A percentile compares a stretch with the other conserved stretches of the same genome.
Conservation (phyloP, 2,888 invertebrate genomes). For the Uropetala carovei region DNA sequence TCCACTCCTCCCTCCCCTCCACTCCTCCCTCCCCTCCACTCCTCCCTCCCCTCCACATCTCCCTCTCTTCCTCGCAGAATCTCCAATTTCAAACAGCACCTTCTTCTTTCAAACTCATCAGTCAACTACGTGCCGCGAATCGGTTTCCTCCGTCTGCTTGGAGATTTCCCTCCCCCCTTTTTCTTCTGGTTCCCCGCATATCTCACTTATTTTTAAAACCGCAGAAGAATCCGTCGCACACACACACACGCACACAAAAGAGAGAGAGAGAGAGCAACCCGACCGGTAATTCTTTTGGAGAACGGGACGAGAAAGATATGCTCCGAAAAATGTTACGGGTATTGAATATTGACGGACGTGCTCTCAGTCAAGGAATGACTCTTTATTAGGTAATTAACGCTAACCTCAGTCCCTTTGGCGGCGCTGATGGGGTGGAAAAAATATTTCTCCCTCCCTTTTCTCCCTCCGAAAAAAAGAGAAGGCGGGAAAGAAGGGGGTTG, state of each 20-base stretch:
- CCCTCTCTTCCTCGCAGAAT: neutral
- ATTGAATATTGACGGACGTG: neutral
- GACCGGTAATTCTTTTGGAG: neutral
- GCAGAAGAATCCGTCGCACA: neutral
- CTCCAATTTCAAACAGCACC: constrained; percentile 25
- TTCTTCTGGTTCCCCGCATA: neutral
- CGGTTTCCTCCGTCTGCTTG: neutral
- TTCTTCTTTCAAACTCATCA: constrained; percentile 15
- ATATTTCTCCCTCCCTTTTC: neutral
- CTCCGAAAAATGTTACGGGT: neutral
- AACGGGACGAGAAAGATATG: neutral
- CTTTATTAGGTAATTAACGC: constrained; percentile 34
- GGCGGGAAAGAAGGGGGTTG: neutral
- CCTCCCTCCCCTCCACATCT: neutral
- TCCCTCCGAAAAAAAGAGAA: too few species aligned
- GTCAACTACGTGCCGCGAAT: constrained; percentile 57
- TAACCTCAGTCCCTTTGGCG: too few species aligned
- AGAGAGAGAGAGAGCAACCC: neutral
- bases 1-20: neutral
- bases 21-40: neutral
- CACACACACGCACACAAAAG: neutral
- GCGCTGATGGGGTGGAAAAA: neutral
- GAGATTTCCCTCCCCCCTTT: neutral
- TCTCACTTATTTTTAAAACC: constrained; percentile 46
- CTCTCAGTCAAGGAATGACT: neutral